Evolutionary conservation across 1,140 invertebrate genomes (phyloP).

Genomic region (Micrasema minimum): DNA sequence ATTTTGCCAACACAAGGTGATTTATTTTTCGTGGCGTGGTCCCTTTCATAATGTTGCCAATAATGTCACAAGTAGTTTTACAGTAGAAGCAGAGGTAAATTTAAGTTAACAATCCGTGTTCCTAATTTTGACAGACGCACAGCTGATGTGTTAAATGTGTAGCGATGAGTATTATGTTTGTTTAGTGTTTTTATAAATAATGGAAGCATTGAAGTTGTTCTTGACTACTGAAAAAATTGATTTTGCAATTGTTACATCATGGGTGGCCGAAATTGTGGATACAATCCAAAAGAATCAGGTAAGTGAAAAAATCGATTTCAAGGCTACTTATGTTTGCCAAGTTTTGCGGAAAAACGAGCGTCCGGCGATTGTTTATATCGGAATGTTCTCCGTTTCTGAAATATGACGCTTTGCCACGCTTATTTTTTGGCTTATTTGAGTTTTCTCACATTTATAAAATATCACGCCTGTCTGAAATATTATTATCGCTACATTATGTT

Average conservation of each 20-base stretch:
- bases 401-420: constrained; percentile 9
- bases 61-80: too few relatives aligned
- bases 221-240: constrained; percentile 28
- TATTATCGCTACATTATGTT: too few relatives aligned
- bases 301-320: constrained; percentile 44
- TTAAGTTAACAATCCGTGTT: too few relatives aligned
- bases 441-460: too few relatives aligned
- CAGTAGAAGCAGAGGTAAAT: too few relatives aligned
- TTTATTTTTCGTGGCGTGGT: too few relatives aligned
- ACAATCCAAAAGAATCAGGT: constrained; percentile 40
- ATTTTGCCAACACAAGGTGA: too few relatives aligned
- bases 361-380: constrained; percentile 2
- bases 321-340: constrained; percentile 45
- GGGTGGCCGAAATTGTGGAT: constrained; percentile 22
- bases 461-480: too few relatives aligned
- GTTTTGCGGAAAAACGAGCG: constrained; percentile 40
- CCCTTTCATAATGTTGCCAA: too few relatives aligned
- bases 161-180: constrained; percentile 22
- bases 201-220: constrained; percentile 38
- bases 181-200: constrained; percentile 32
- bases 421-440: constrained; percentile 1
- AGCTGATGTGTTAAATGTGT: constrained; percentile 38
- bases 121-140: constrained; percentile 44
- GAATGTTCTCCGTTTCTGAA: background rate
- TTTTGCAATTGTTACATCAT: constrained; percentile 17